Evolutionary conservation across 2,113 vertebrate genomes (phyloP).

Genomic region (Pluvianellus socialis): DNA sequence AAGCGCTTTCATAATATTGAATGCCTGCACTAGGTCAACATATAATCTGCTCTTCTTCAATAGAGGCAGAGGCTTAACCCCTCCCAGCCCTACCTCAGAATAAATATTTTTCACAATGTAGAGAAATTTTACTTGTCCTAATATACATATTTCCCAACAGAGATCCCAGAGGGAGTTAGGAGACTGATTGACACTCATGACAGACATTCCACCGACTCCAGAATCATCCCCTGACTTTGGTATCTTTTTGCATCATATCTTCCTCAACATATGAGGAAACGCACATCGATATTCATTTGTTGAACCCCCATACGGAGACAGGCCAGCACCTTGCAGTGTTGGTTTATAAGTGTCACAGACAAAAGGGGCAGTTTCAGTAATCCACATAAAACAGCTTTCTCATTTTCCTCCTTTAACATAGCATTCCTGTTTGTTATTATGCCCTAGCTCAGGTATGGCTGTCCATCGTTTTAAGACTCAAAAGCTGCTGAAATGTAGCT

Average conservation of each 20-base stretch:
- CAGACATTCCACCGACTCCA: background rate
- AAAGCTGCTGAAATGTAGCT: background rate
- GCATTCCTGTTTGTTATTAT: background rate
- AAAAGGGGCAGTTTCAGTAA: background rate
- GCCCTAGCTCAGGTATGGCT: background rate
- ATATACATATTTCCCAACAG: background rate
- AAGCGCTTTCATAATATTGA: slow-evolving; percentile 56
- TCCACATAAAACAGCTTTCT: background rate
- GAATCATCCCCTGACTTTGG: background rate
- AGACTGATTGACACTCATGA: background rate
- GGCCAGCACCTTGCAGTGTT: background rate
- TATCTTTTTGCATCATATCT: background rate
- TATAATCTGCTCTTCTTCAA: slow-evolving; percentile 15
- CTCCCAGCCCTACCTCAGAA: background rate
- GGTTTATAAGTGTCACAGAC: background rate
- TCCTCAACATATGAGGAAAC: background rate
- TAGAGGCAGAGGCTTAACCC: background rate
- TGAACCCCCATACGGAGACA: background rate
- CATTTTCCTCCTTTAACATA: background rate
- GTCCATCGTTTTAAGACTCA: background rate
- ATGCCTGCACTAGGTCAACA: slow-evolving; percentile 38
- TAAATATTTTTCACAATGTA: background rate
- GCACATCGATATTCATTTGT: background rate
- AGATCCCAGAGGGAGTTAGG: background rate
- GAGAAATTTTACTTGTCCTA: background rate